Percentiles rank a stretch among this genome's conserved stretches.
These are phyloP conservation scores for Brenthis ino DNA, from an alignment of 2,888 invertebrate species.

Conservation along the genomic window DNA sequence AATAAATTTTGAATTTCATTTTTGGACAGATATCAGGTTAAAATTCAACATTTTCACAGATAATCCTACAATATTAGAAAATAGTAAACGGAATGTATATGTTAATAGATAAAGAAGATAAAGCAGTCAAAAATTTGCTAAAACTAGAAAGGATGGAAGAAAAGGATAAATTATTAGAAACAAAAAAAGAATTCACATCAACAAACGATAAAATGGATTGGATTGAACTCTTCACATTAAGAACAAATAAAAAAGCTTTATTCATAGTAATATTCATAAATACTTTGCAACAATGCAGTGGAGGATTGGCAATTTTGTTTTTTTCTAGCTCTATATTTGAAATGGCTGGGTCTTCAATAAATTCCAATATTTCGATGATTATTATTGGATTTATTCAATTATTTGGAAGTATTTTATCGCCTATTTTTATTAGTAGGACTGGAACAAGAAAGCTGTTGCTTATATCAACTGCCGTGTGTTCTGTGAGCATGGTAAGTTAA, in stretches of 20 bases:
- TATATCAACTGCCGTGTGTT: slow-evolving; percentile 32
- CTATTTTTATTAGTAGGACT: slow-evolving; percentile 32
- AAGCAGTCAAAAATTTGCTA: slow-evolving; percentile 45
- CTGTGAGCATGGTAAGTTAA: slow-evolving; percentile 34
- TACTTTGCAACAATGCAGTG: slow-evolving; percentile 41
- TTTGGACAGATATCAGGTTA: too few relatives aligned
- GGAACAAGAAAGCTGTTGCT: slow-evolving; percentile 33
- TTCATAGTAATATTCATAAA: slow-evolving; percentile 49
- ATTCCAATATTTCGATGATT: slow-evolving; percentile 34
- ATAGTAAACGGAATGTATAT: too few relatives aligned
- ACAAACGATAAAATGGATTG: slow-evolving; percentile 42
- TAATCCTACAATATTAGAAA: too few relatives aligned
- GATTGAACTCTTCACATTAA: slow-evolving; percentile 50
- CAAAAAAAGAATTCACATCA: slow-evolving; percentile 41
- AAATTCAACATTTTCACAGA: too few relatives aligned
- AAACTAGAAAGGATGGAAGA: slow-evolving; percentile 53
- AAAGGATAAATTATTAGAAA: slow-evolving; percentile 43
- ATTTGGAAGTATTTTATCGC: slow-evolving; percentile 30
- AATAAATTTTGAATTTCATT: too few relatives aligned
- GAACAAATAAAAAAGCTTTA: slow-evolving; percentile 53
- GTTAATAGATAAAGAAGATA: slow-evolving; percentile 42
- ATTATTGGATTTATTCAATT: slow-evolving; percentile 36
- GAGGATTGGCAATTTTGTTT: slow-evolving; percentile 28
- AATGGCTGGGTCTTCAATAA: slow-evolving; percentile 33
- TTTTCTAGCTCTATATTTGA: slow-evolving; percentile 38